A percentile compares a stretch with the other conserved stretches of the same genome.
Evolutionary conservation across 2,113 vertebrate genomes (phyloP).

Genomic region (Phylloscopus trochiloides): DNA sequence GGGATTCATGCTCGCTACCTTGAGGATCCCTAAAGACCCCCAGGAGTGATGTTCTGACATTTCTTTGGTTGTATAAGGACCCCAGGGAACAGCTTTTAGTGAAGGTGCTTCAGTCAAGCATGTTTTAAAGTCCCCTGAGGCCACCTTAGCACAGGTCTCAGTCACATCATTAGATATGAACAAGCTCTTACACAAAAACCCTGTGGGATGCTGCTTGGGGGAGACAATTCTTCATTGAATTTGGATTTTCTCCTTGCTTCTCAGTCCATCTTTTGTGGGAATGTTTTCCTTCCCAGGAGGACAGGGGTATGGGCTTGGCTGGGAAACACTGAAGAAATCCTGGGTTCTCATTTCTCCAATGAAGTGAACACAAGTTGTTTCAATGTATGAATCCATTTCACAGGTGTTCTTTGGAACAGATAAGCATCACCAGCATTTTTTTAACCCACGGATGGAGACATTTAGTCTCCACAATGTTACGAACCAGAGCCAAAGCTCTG

Average conservation of each 20-base stretch:
- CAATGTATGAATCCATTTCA: neutral
- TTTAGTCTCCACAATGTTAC: neutral
- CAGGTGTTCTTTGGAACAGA: neutral
- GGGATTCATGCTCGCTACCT: neutral
- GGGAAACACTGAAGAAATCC: neutral
- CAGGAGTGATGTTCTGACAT: neutral
- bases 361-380: neutral
- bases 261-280: neutral
- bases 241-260: neutral
- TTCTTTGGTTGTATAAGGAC: neutral
- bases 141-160: neutral
- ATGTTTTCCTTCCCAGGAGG: neutral
- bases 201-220: neutral
- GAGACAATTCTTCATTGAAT: neutral
- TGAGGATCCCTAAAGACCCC: neutral
- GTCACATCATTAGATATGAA: neutral
- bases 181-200: neutral
- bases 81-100: neutral
- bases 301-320: neutral
- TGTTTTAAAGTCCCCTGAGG: neutral
- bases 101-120: neutral
- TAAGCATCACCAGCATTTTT: neutral
- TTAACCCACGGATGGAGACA: neutral
- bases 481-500: neutral
- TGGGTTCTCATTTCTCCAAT: neutral